These are phyloP conservation scores for Ernsta delagoae DNA, from an alignment of 2,888 invertebrate species.

Conservation along the genomic window DNA sequence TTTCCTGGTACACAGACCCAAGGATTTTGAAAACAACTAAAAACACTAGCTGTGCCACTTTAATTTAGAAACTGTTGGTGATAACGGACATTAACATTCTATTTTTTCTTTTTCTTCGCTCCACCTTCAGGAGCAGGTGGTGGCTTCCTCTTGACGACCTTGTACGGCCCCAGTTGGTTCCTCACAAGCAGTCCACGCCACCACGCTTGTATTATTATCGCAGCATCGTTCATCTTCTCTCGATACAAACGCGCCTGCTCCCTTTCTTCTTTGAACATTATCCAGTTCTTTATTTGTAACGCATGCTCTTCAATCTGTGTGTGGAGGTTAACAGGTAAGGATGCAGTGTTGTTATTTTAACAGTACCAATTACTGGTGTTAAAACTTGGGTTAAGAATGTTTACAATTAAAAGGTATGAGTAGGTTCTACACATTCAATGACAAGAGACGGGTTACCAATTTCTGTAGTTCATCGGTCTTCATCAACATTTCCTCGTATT, in stretches of 20 bases:
- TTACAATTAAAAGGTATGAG: too few relatives aligned
- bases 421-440: too few relatives aligned
- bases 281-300: constrained; percentile 55
- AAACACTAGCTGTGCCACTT: too few relatives aligned
- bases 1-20: too few relatives aligned
- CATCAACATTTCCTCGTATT: constrained; percentile 51
- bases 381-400: too few relatives aligned
- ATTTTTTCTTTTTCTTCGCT: constrained; percentile 43
- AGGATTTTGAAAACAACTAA: too few relatives aligned
- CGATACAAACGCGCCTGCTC: constrained; percentile 56
- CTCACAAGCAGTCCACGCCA: constrained; percentile 74
- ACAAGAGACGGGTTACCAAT: constrained; percentile 50
- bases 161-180: constrained; percentile 64
- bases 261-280: constrained; percentile 59
- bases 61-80: too few relatives aligned
- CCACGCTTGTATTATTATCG: constrained; percentile 68
- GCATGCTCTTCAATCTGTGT: constrained; percentile 56
- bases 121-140: constrained; percentile 25
- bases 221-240: constrained; percentile 61
- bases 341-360: too few relatives aligned
- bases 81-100: background rate
- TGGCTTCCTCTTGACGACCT: constrained; percentile 45
- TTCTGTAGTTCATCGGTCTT: constrained; percentile 52
- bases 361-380: too few relatives aligned
- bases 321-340: background rate